Evolutionary conservation across 2,888 invertebrate genomes (phyloP).

Genomic region (Molanna angustata): DNA sequence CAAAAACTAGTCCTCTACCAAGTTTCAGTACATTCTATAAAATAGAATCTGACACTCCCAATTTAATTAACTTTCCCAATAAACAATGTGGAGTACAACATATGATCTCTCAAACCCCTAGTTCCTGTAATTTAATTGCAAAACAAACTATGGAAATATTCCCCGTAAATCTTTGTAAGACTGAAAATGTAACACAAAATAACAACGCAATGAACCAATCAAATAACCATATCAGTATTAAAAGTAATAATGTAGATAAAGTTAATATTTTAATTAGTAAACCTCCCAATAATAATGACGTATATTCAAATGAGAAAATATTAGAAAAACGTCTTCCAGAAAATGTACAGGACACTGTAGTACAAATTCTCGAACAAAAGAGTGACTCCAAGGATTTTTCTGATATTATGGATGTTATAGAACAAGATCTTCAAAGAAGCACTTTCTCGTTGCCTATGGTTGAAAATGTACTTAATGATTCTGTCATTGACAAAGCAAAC

Average conservation of each 20-base stretch:
- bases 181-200: not conserved
- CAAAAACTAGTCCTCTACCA: constrained; percentile 19
- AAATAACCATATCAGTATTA: constrained; percentile 20
- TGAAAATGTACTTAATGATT: constrained; percentile 1
- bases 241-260: constrained; percentile 4
- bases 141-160: not conserved
- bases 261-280: not conserved
- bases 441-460: not conserved
- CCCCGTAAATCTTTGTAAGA: constrained; percentile 1
- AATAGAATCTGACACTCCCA: no score
- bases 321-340: not conserved
- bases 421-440: constrained; percentile 10
- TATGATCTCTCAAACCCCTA: not conserved
- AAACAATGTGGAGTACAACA: no score
- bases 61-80: no score
- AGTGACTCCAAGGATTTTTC: constrained; percentile 8
- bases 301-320: constrained; percentile 9
- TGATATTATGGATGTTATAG: constrained; percentile 16
- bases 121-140: not conserved
- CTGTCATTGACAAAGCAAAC: no score
- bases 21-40: constrained; percentile 23
- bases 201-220: not conserved
- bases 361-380: constrained; percentile 3
- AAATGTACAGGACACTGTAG: not conserved
- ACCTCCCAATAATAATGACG: not conserved